Conservation (phyloP, 2,113 vertebrate species). For the Corythornis cristatus region DNA sequence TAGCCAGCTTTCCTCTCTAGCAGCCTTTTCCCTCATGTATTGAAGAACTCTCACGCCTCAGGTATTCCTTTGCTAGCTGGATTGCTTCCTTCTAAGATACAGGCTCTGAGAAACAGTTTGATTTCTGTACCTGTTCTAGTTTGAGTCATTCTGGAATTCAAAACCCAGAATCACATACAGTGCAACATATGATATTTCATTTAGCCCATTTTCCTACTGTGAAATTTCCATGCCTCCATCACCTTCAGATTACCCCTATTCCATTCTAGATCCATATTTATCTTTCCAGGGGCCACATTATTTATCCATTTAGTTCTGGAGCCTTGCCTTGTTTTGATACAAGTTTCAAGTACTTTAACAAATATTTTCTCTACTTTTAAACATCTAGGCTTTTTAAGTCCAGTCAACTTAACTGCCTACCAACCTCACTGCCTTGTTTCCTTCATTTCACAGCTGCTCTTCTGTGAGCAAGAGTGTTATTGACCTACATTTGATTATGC, state of each 20-base stretch:
- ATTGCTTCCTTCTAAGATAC: background rate
- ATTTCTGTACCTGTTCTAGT: background rate
- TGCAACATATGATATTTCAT: background rate
- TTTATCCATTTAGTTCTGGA: background rate
- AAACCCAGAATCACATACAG: background rate
- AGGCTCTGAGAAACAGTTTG: background rate
- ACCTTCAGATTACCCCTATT: background rate
- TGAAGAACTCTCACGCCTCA: background rate
- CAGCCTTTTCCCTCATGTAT: background rate
- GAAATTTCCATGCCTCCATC: background rate
- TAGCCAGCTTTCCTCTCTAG: background rate
- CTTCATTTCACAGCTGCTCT: background rate
- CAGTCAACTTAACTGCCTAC: background rate
- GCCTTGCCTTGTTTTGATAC: background rate
- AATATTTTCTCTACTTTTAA: background rate
- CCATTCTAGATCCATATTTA: background rate
- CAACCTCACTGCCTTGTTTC: background rate
- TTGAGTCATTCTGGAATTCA: background rate
- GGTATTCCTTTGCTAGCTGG: background rate
- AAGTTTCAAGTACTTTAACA: background rate
- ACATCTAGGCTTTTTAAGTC: background rate
- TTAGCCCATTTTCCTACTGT: background rate
- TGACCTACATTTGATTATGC: background rate
- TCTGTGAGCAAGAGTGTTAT: background rate
- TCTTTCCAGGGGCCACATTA: background rate